Percentiles rank a stretch among this genome's conserved stretches.
Conservation (phyloP, 53 echinoderm and acorn worm genomes). For the Pentamera pediparva region DNA sequence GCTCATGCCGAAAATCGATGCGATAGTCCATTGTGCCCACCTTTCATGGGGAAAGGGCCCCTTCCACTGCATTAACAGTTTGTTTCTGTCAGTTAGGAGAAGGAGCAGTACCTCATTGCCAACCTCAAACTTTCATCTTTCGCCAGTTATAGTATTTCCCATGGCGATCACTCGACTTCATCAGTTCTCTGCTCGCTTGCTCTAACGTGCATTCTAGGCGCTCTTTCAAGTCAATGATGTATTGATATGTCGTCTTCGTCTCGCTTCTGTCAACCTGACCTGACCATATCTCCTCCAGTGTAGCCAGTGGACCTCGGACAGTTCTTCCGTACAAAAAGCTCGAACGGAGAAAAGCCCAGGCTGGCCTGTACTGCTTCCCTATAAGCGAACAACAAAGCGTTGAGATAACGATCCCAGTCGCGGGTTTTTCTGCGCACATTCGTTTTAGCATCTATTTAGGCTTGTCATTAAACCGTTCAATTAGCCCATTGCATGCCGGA, state of each 20-base stretch:
- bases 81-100: conserved; percentile 51
- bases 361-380: neutral
- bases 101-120: conserved; percentile 42
- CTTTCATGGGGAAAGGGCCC: neutral
- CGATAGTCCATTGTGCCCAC: conserved; percentile 7
- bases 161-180: conserved; percentile 26
- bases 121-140: conserved; percentile 32
- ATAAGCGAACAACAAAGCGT: neutral
- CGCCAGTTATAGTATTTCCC: conserved; percentile 38
- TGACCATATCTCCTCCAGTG: conserved; percentile 5
- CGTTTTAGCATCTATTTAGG: neutral
- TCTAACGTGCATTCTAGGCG: conserved; percentile 35
- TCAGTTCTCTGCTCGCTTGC: conserved; percentile 19
- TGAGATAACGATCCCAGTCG: neutral
- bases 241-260: conserved; percentile 40
- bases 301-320: neutral
- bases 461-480: neutral
- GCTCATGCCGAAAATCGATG: neutral
- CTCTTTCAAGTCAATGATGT: conserved; percentile 27
- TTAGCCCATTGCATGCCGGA: no score
- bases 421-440: neutral
- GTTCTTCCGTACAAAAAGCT: neutral
- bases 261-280: conserved; percentile 4
- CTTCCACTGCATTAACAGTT: conserved; percentile 38
- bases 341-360: neutral